Percentiles rank a stretch among this genome's conserved stretches.
Conservation (phyloP, 92 coral and sea anemone genomes). For the Galaxea fascicularis region DNA sequence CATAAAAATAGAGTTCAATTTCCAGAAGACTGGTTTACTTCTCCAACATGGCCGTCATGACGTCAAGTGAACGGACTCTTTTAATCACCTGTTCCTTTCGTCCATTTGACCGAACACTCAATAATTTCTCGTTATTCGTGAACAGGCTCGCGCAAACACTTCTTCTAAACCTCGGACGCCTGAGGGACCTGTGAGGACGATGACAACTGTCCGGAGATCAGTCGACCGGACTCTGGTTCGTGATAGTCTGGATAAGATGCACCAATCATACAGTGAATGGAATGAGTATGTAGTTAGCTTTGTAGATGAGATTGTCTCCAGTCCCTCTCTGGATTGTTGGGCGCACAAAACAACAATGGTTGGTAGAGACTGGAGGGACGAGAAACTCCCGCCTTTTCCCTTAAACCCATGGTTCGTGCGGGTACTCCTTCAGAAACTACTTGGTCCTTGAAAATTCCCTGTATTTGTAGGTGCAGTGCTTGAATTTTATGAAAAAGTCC, state of each 20-base stretch:
- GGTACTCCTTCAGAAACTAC: too few species aligned
- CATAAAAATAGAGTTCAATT: too few species aligned
- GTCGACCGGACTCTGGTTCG: slow-evolving; percentile 11
- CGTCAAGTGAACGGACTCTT: too few species aligned
- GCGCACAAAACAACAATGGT: too few species aligned
- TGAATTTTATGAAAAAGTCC: too few species aligned
- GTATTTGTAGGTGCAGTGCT: too few species aligned
- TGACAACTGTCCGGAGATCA: slow-evolving; percentile 46
- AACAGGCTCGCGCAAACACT: slow-evolving; percentile 33
- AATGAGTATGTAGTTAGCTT: neutral
- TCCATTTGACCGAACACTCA: neutral
- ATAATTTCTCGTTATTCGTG: neutral
- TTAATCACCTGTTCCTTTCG: neutral
- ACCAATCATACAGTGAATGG: slow-evolving; percentile 40
- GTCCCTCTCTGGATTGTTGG: neutral
- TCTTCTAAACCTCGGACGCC: slow-evolving; percentile 17
- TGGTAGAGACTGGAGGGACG: too few species aligned
- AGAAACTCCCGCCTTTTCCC: too few species aligned
- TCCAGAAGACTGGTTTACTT: too few species aligned
- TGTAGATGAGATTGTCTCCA: neutral
- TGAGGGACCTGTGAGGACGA: slow-evolving; percentile 5
- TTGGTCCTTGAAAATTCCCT: too few species aligned
- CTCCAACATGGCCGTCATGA: too few species aligned
- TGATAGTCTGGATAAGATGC: slow-evolving; percentile 52
- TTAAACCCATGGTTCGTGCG: too few species aligned